Conservation (phyloP, 1,140 invertebrate species). For the Drosophila setifemur region DNA sequence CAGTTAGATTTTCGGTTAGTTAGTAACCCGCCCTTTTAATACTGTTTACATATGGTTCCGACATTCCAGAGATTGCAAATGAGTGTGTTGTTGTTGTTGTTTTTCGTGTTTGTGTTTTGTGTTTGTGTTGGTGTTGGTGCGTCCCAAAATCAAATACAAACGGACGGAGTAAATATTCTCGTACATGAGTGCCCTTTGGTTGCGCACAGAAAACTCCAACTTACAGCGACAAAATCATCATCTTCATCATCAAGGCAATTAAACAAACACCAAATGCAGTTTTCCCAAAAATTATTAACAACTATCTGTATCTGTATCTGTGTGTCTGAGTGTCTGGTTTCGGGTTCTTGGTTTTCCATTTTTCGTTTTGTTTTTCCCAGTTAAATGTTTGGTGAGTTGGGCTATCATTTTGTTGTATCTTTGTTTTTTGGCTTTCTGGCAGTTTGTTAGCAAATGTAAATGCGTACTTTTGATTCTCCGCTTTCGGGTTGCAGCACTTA, state of each 20-base stretch:
- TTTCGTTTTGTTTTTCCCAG: too few relatives aligned
- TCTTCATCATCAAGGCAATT: too few relatives aligned
- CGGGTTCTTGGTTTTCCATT: too few relatives aligned
- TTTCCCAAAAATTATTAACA: too few relatives aligned
- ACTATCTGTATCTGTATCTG: too few relatives aligned
- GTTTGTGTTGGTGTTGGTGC: background rate
- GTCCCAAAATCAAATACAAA: slow-evolving; percentile 33
- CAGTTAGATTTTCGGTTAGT: slow-evolving; percentile 29
- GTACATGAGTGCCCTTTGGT: background rate
- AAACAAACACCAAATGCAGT: background rate
- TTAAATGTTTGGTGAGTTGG: too few relatives aligned
- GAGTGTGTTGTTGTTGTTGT: too few relatives aligned
- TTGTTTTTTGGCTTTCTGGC: slow-evolving; percentile 27
- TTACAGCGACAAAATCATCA: slow-evolving; percentile 20
- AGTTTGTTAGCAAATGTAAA: slow-evolving; percentile 40
- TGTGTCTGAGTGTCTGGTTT: too few relatives aligned
- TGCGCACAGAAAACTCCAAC: too few relatives aligned
- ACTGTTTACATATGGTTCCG: slow-evolving; percentile 46
- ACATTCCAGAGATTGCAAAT: slow-evolving; percentile 18
- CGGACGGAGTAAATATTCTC: slow-evolving; percentile 51
- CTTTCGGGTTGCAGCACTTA: slow-evolving; percentile 10
- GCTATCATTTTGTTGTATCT: background rate
- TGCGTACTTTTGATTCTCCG: slow-evolving; percentile 14
- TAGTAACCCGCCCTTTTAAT: slow-evolving; percentile 33
- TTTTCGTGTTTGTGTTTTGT: too few relatives aligned